phyloP scores from a whole-genome alignment of 2,797 vertebrate species.

The Pitangus sulphuratus region DNA sequence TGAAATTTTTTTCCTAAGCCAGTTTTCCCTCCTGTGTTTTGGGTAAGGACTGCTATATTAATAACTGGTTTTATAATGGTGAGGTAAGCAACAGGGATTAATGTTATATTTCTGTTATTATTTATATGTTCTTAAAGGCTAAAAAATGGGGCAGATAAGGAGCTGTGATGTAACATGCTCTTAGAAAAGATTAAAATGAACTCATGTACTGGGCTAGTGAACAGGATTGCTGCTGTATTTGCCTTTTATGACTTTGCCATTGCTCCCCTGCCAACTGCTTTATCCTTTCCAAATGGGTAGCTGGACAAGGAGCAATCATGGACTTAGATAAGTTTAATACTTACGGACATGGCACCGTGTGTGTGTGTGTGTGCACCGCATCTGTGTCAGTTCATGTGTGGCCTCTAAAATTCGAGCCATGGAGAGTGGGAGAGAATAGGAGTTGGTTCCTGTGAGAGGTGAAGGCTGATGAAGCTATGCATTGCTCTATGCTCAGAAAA shows the following conservation, averaged over 20 bases:
- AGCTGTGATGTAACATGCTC: neutral
- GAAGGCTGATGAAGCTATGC: neutral
- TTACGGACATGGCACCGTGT: fast-evolving
- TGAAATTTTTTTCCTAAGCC: neutral
- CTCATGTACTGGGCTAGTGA: neutral
- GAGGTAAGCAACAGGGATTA: neutral
- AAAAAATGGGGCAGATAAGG: neutral
- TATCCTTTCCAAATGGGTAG: neutral
- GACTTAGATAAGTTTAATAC: neutral
- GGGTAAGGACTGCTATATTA: neutral
- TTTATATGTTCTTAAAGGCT: neutral
- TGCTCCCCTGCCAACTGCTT: neutral
- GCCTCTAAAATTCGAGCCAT: neutral
- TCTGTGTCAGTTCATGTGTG: neutral
- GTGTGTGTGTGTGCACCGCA: neutral
- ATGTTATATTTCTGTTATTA: neutral
- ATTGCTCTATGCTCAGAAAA: neutral
- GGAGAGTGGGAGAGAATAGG: neutral
- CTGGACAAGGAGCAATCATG: neutral
- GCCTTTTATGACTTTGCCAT: neutral
- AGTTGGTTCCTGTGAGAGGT: neutral
- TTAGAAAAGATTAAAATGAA: neutral
- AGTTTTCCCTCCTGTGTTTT: neutral
- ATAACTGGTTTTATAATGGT: neutral
- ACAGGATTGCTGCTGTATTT: neutral